phyloP scores from a whole-genome alignment of 2,888 invertebrate genomes.

The Anorthoa munda region DNA sequence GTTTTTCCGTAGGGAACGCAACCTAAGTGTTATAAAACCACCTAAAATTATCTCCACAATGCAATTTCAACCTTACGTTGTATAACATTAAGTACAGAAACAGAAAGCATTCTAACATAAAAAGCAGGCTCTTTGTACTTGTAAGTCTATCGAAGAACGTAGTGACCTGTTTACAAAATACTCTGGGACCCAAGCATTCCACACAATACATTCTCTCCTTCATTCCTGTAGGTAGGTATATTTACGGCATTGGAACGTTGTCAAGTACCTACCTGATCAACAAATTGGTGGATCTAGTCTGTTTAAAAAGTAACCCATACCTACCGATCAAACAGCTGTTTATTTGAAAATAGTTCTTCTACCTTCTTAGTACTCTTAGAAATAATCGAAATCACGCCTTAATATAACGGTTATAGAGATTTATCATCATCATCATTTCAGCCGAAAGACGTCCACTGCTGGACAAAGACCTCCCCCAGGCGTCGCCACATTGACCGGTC shows the following conservation, averaged over 20 bases:
- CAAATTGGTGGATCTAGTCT: slow-evolving; percentile 2
- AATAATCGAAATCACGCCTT: too few species aligned
- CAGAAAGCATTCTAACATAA: slow-evolving; percentile 39
- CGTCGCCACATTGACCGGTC: too few species aligned
- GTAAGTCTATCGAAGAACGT: slow-evolving; percentile 51
- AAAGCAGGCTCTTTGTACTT: slow-evolving; percentile 42
- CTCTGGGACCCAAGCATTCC: slow-evolving; percentile 44
- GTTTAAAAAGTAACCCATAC: neutral
- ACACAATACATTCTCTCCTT: slow-evolving; percentile 47
- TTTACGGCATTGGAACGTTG: slow-evolving; percentile 32
- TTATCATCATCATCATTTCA: too few species aligned
- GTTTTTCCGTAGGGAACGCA: neutral
- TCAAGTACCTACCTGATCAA: slow-evolving; percentile 8
- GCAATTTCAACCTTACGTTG: slow-evolving; percentile 30
- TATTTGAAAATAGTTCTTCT: neutral
- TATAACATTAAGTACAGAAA: slow-evolving; percentile 24
- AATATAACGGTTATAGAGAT: too few species aligned
- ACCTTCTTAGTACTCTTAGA: neutral
- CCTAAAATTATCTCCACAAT: slow-evolving; percentile 9
- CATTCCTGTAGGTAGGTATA: slow-evolving; percentile 36
- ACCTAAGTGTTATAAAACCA: slow-evolving; percentile 25
- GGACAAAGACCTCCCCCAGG: too few species aligned
- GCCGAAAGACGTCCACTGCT: too few species aligned
- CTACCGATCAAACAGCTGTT: neutral
- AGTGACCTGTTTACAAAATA: slow-evolving; percentile 56